These are phyloP conservation scores for Protonibea diacanthus DNA, from an alignment of 2,797 vertebrate species.

Conservation along the genomic window DNA sequence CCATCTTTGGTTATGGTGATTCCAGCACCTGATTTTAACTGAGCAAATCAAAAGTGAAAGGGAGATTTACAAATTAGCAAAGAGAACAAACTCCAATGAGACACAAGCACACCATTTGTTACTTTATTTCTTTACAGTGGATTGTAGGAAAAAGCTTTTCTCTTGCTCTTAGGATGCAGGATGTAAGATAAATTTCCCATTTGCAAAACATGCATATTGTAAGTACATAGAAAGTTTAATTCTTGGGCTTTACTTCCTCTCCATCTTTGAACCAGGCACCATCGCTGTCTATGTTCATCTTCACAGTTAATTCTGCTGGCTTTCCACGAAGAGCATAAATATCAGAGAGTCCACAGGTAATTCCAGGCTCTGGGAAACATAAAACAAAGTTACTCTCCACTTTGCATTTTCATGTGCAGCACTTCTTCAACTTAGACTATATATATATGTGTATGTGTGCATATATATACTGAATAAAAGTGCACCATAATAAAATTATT, in stretches of 20 bases:
- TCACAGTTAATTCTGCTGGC: conserved; percentile 78
- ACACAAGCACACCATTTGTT: not conserved
- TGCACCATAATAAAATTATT: not conserved
- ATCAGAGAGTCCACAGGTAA: conserved; percentile 72
- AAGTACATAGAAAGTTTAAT: not conserved
- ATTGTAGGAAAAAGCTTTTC: not conserved
- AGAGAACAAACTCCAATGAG: not conserved
- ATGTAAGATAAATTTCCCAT: not conserved
- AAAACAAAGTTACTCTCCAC: conserved; percentile 34
- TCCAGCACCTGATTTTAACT: conserved; percentile 80
- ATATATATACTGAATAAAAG: not conserved
- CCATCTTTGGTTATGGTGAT: conserved; percentile 80
- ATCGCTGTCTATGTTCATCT: conserved; percentile 76
- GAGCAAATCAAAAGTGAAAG: conserved; percentile 21
- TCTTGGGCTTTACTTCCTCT: conserved; percentile 77
- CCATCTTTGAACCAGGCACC: conserved; percentile 88
- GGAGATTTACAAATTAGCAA: conserved; percentile 4
- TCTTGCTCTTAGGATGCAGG: not conserved
- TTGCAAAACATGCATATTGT: not conserved
- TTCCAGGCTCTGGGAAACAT: conserved; percentile 52
- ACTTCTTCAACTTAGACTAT: not conserved
- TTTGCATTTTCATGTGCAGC: conserved; percentile 6
- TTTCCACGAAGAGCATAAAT: conserved; percentile 77
- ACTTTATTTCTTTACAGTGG: not conserved
- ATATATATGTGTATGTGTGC: not conserved